Percentiles rank a stretch among this genome's conserved stretches.
Conservation (phyloP, 2,888 invertebrate genomes). For the Ochlodes sylvanus region DNA sequence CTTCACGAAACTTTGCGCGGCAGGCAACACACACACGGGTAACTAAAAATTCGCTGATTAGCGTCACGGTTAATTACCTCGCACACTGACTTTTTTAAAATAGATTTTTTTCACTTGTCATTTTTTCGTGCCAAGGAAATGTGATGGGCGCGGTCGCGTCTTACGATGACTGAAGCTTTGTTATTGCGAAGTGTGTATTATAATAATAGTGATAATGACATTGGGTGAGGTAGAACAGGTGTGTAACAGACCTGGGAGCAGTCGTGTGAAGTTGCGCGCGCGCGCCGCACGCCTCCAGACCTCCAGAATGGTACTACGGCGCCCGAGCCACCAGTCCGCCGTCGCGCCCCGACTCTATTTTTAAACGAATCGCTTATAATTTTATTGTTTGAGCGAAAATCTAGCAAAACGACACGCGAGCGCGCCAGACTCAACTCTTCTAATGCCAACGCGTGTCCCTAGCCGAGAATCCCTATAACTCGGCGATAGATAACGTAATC, state of each 20-base stretch:
- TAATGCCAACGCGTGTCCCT: constrained; percentile 70
- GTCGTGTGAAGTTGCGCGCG: constrained; percentile 65
- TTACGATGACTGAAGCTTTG: constrained; percentile 65
- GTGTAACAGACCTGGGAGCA: constrained; percentile 71
- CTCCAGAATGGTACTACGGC: constrained; percentile 69
- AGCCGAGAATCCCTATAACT: constrained; percentile 54
- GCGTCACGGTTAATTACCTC: constrained; percentile 55
- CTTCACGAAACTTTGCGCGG: constrained; percentile 26
- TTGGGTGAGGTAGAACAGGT: constrained; percentile 77
- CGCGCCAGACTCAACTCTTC: constrained; percentile 70
- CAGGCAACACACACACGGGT: constrained; percentile 22
- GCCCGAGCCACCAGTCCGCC: constrained; percentile 55
- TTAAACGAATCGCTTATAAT: constrained; percentile 79
- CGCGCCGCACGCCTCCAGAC: constrained; percentile 76
- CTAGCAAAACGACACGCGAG: constrained; percentile 75
- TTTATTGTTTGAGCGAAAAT: constrained; percentile 82
- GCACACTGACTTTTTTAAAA: constrained; percentile 41
- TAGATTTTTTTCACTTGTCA: constrained; percentile 38
- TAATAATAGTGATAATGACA: constrained; percentile 82
- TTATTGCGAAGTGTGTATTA: constrained; percentile 60
- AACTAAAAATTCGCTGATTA: constrained; percentile 46
- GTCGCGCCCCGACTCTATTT: constrained; percentile 66
- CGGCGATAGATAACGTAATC: constrained; percentile 49
- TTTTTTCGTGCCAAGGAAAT: constrained; percentile 40
- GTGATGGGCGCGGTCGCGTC: constrained; percentile 41